These are phyloP conservation scores for Acleris sparsana DNA, from an alignment of 2,888 invertebrate genomes.

Conservation along the genomic window DNA sequence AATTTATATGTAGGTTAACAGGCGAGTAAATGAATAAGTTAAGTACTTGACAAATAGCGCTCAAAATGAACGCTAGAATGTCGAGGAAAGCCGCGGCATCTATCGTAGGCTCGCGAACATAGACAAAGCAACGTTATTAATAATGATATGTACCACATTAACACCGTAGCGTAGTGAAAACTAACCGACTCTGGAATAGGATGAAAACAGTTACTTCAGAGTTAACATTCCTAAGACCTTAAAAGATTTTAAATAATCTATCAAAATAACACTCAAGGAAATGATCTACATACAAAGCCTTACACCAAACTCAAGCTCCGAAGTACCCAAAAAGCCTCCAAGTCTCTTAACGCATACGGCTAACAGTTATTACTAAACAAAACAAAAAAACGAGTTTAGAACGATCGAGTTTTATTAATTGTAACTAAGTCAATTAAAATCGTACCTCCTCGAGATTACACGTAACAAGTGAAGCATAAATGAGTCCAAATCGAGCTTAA, in stretches of 20 bases:
- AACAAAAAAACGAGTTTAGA: slow-evolving; percentile 50
- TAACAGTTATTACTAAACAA: slow-evolving; percentile 33
- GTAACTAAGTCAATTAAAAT: slow-evolving; percentile 40
- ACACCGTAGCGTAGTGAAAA: neutral
- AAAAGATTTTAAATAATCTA: neutral
- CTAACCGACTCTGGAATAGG: no score
- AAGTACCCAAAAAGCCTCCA: neutral
- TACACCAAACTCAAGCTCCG: neutral
- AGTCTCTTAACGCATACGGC: neutral
- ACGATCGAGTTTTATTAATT: slow-evolving; percentile 47
- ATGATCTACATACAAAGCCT: neutral
- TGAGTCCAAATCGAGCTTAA: slow-evolving; percentile 46
- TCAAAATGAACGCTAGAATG: slow-evolving; percentile 14
- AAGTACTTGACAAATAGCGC: slow-evolving; percentile 30
- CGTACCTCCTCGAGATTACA: slow-evolving; percentile 51
- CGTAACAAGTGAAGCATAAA: slow-evolving; percentile 54
- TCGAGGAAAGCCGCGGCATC: slow-evolving; percentile 13
- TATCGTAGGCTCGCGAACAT: slow-evolving; percentile 21
- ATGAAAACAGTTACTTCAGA: no score
- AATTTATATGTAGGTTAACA: slow-evolving; percentile 25
- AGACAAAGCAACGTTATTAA: slow-evolving; percentile 12
- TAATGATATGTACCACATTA: slow-evolving; percentile 5
- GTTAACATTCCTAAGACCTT: no score
- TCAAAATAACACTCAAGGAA: neutral
- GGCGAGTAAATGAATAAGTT: slow-evolving; percentile 17